phyloP scores from a whole-genome alignment of 92 coral and sea anemone genomes.

The Epizoanthus illoricatus region DNA sequence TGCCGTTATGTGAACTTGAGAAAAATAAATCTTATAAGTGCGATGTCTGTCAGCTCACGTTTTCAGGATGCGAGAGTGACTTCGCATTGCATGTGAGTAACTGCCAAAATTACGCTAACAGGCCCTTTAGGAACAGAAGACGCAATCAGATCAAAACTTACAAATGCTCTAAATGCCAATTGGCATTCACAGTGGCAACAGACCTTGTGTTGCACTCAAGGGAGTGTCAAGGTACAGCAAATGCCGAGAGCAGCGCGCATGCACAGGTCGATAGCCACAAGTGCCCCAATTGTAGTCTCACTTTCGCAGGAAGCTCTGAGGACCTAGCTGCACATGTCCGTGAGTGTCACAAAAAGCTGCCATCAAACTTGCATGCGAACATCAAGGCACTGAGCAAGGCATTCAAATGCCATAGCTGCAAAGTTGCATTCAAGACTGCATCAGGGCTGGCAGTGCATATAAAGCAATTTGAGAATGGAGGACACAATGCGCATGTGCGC shows the following conservation, averaged over 20 bases:
- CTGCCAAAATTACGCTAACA: not conserved
- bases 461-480: not conserved
- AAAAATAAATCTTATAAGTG: no score
- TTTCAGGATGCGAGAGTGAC: not conserved
- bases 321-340: constrained; percentile 11
- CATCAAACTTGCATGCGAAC: not conserved
- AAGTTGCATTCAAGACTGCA: constrained; percentile 31
- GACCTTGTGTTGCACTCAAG: constrained; percentile 18
- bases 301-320: not conserved
- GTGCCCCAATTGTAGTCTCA: not conserved
- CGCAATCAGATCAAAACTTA: not conserved
- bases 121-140: not conserved
- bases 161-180: not conserved
- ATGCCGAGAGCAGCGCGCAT: not conserved
- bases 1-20: not conserved
- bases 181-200: constrained; percentile 8
- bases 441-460: constrained; percentile 20
- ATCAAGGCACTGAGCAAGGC: not conserved
- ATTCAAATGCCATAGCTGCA: constrained; percentile 34
- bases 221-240: not conserved
- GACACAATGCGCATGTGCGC: not conserved
- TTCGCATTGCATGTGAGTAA: constrained; percentile 6
- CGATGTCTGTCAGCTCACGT: not conserved
- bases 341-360: not conserved
- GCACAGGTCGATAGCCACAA: not conserved